Conservation (phyloP, 2,113 vertebrate species). For the Pseudorhombus dupliciocellatus region DNA sequence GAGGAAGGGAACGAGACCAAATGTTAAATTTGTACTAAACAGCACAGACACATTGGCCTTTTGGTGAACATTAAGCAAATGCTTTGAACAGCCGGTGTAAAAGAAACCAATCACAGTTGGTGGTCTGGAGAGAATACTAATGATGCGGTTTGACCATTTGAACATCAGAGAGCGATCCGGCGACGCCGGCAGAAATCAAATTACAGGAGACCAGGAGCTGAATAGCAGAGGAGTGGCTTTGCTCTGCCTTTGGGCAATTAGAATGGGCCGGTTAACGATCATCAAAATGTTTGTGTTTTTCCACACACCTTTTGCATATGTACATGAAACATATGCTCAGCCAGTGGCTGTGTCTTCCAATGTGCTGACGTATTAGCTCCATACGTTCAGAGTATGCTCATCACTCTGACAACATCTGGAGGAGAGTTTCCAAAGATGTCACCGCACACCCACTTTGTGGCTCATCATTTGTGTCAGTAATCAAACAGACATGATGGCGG, state of each 20-base stretch:
- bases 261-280: constrained; percentile 34
- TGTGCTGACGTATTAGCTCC: constrained; percentile 67
- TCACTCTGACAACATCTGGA: constrained; percentile 62
- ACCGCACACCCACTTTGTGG: constrained; percentile 38
- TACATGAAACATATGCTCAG: constrained; percentile 76
- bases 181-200: constrained; percentile 37
- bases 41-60: constrained; percentile 52
- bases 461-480: constrained; percentile 51
- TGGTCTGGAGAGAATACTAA: constrained; percentile 47
- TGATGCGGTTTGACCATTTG: constrained; percentile 34
- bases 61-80: constrained; percentile 63
- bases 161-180: constrained; percentile 35
- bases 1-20: constrained; percentile 41
- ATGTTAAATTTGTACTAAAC: constrained; percentile 49
- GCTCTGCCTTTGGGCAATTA: constrained; percentile 38
- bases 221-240: constrained; percentile 12
- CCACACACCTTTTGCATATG: constrained; percentile 62
- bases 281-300: constrained; percentile 53
- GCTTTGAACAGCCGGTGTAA: constrained; percentile 42
- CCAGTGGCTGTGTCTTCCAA: constrained; percentile 61
- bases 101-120: constrained; percentile 48
- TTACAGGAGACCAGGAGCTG: constrained; percentile 25
- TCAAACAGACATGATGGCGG: constrained; percentile 59
- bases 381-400: constrained; percentile 61
- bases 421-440: constrained; percentile 55